These are phyloP conservation scores for Hoplodrina blanda DNA, from an alignment of 2,888 invertebrate species.

Conservation along the genomic window DNA sequence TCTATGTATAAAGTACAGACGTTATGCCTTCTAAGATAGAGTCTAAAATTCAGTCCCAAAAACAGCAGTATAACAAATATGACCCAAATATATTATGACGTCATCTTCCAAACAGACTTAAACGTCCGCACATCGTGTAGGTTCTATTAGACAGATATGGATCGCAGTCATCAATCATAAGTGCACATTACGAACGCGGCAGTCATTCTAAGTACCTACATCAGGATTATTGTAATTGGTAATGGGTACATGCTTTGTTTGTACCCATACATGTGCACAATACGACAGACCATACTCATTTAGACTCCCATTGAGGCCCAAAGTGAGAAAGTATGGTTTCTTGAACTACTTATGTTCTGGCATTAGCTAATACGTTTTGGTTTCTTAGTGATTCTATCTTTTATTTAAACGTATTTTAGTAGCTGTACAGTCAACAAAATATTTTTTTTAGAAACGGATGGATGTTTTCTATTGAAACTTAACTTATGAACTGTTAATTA, in stretches of 20 bases:
- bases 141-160: constrained; percentile 54
- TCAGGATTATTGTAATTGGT: constrained; percentile 12
- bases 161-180: constrained; percentile 49
- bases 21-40: too few species aligned
- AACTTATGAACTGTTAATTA: too few species aligned
- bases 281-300: constrained; percentile 35
- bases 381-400: too few species aligned
- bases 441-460: too few species aligned
- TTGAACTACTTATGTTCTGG: background rate
- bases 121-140: constrained; percentile 26
- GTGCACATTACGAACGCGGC: constrained; percentile 47
- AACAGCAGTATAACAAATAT: constrained; percentile 11
- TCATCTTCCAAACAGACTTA: constrained; percentile 6
- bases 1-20: too few species aligned
- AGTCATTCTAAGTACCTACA: constrained; percentile 31
- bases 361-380: too few species aligned
- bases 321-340: constrained; percentile 28
- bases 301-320: constrained; percentile 38
- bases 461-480: too few species aligned
- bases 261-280: constrained; percentile 49
- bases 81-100: constrained; percentile 15
- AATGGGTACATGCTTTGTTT: constrained; percentile 25
- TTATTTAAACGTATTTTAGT: too few species aligned
- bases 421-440: too few species aligned
- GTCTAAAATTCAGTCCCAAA: background rate